Evolutionary conservation across 37 sponge, comb jelly and placozoan species (phyloP).

Genomic region (Amphimedon queenslandica): DNA sequence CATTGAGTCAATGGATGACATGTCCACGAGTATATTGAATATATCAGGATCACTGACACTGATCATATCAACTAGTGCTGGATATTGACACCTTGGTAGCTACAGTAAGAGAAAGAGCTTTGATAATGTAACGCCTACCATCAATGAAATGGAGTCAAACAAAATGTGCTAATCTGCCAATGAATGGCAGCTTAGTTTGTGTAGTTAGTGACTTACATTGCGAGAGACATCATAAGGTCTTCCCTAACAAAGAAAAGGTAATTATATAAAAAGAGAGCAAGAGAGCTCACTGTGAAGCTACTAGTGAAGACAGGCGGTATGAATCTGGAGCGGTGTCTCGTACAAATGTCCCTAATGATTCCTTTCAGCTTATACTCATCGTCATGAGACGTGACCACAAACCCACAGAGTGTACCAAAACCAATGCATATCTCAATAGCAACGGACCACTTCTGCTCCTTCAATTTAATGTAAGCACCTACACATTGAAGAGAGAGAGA

Average conservation of each 20-base stretch:
- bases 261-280: background rate
- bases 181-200: too few relatives aligned
- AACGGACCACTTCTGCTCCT: conserved; percentile 69
- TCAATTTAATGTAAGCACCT: conserved; percentile 23
- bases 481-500: background rate
- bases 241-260: background rate
- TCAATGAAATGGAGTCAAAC: too few relatives aligned
- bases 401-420: conserved; percentile 19
- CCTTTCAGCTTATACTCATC: conserved; percentile 27
- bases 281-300: background rate
- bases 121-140: too few relatives aligned
- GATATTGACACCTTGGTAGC: conserved; percentile 39
- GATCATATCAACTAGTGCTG: conserved; percentile 65
- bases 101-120: conserved; percentile 4
- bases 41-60: conserved; percentile 56
- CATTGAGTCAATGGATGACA: conserved; percentile 24
- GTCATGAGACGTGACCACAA: conserved; percentile 63
- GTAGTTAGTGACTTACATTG: conserved; percentile 1
- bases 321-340: background rate
- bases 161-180: too few relatives aligned
- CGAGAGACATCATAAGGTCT: background rate
- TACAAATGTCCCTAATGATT: background rate
- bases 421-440: conserved; percentile 66
- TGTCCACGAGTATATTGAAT: conserved; percentile 67
- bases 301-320: background rate